Evolutionary conservation across 2,888 invertebrate genomes (phyloP).

Genomic region (Autographa pulchrina): DNA sequence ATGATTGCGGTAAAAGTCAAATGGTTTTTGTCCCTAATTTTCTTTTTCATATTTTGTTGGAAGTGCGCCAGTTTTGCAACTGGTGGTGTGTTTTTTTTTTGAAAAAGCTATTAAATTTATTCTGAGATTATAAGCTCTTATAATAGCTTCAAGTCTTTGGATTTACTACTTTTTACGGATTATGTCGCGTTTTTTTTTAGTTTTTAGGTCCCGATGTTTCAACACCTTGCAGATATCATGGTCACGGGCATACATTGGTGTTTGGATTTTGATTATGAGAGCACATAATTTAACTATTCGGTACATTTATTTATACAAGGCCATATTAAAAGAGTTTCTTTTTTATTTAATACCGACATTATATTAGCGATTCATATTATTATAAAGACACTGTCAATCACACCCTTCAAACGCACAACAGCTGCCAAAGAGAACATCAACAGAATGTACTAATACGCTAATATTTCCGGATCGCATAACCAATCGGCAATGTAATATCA

Average conservation of each 20-base stretch:
- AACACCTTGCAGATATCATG: no score
- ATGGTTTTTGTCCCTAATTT: conserved; percentile 14
- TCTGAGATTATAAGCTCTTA: not conserved
- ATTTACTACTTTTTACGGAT: no score
- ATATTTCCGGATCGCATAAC: not conserved
- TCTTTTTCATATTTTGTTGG: conserved; percentile 25
- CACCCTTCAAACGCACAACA: not conserved
- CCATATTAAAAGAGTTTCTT: no score
- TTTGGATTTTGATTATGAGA: no score
- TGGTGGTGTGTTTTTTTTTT: not conserved
- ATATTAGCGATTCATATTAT: not conserved
- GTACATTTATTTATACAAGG: no score
- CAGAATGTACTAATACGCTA: not conserved
- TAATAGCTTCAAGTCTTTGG: not conserved
- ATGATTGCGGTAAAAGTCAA: conserved; percentile 16
- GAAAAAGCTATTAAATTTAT: not conserved
- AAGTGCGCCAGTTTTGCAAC: conserved; percentile 14
- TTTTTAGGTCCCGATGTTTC: no score
- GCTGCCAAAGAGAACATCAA: not conserved
- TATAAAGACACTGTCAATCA: not conserved
- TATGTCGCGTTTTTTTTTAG: no score
- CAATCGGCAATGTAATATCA: not conserved
- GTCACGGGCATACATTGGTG: no score
- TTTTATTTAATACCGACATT: no score
- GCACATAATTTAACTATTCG: no score